Conservation (phyloP, 2,888 invertebrate genomes). For the Diarsia brunnea region DNA sequence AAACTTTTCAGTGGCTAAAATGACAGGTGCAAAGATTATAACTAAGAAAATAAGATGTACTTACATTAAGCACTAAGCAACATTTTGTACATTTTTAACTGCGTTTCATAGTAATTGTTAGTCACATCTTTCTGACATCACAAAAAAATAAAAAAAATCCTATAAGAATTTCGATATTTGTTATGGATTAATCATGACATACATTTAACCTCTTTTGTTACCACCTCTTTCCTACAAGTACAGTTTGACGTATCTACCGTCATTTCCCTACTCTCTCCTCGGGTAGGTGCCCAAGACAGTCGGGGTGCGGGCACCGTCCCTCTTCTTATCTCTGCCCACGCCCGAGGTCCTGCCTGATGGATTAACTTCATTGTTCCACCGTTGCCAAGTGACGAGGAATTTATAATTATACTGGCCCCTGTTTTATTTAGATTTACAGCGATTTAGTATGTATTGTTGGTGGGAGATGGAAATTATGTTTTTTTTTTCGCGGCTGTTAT, state of each 20-base stretch:
- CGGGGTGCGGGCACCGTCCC: constrained; percentile 84
- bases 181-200: too few species aligned
- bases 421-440: constrained; percentile 75
- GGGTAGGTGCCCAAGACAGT: constrained; percentile 85
- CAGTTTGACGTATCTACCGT: constrained; percentile 55
- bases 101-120: too few species aligned
- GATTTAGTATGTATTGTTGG: constrained; percentile 62
- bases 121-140: too few species aligned
- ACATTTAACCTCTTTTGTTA: not conserved
- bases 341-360: constrained; percentile 89
- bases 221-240: not conserved
- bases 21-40: too few species aligned
- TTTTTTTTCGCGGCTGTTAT: constrained; percentile 9
- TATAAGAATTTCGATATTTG: too few species aligned
- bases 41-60: too few species aligned
- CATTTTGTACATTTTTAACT: too few species aligned
- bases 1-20: too few species aligned
- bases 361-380: constrained; percentile 90
- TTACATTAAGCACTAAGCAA: too few species aligned
- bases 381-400: constrained; percentile 88
- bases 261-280: constrained; percentile 64
- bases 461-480: constrained; percentile 6
- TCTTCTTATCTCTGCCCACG: constrained; percentile 90
- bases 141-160: too few species aligned
- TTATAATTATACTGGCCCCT: constrained; percentile 86